Evolutionary conservation across 2,113 vertebrate species (phyloP).

Genomic region (Apodemus speciosus): DNA sequence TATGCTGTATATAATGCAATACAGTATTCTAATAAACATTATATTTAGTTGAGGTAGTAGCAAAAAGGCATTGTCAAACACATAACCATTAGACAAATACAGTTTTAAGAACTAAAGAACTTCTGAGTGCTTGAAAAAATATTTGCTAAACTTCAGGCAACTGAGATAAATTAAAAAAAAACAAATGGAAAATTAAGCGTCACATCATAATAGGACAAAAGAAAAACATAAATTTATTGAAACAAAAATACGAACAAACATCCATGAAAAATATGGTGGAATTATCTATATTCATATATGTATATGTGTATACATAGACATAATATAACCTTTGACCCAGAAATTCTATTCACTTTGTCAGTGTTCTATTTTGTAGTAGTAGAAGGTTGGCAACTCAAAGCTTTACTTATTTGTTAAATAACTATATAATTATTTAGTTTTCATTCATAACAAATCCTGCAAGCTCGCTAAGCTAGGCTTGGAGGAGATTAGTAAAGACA

Average conservation of each 20-base stretch:
- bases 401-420: constrained; percentile 8
- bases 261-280: neutral
- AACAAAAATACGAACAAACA: neutral
- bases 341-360: neutral
- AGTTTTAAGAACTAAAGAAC: neutral
- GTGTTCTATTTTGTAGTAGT: neutral
- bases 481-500: neutral
- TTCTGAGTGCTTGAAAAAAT: constrained; percentile 1
- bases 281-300: neutral
- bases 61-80: constrained; percentile 2
- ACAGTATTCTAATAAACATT: neutral
- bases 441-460: neutral
- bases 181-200: neutral
- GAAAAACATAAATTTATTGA: neutral
- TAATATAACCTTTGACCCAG: neutral
- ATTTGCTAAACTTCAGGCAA: constrained; percentile 13
- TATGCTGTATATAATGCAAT: neutral
- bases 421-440: neutral
- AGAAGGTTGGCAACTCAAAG: neutral
- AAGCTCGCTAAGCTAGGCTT: neutral
- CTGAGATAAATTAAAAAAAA: neutral
- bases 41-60: neutral
- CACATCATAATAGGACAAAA: neutral
- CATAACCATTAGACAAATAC: constrained; percentile 5
- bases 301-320: neutral